phyloP scores from a whole-genome alignment of 1,140 invertebrate genomes.

The Diprion similis region DNA sequence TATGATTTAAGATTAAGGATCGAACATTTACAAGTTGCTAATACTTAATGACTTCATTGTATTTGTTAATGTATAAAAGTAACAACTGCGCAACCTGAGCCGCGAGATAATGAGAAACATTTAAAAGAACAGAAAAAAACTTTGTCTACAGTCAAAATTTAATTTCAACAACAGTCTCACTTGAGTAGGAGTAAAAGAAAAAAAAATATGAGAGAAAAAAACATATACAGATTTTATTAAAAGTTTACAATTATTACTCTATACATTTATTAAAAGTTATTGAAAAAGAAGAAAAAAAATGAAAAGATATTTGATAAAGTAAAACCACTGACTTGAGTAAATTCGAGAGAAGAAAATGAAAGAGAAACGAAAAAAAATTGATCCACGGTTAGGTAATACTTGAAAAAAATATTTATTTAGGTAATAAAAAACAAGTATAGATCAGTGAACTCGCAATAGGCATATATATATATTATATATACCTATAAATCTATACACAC shows the following conservation, averaged over 20 bases:
- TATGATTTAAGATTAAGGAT: no score
- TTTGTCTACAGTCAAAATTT: neutral
- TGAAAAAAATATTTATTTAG: neutral
- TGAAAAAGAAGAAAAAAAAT: neutral
- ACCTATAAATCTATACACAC: neutral
- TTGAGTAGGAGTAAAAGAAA: neutral
- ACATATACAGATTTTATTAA: neutral
- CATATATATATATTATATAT: neutral
- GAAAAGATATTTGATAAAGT: neutral
- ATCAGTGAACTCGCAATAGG: neutral
- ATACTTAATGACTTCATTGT: no score
- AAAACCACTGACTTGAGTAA: neutral
- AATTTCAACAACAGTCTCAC: neutral
- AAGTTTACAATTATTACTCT: neutral
- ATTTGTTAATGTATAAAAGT: no score
- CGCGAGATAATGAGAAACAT: no score
- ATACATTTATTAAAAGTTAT: slow-evolving; percentile 6
- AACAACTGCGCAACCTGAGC: no score
- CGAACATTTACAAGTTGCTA: no score
- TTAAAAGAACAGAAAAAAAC: no score
- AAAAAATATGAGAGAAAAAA: neutral
- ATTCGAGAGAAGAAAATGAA: neutral
- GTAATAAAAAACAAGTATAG: neutral
- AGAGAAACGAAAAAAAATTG: neutral
- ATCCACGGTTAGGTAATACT: neutral